Base-by-base conservation (phyloP, 37 sponge, comb jelly and placozoan genomes). In the Mnemiopsis leidyi region DNA sequence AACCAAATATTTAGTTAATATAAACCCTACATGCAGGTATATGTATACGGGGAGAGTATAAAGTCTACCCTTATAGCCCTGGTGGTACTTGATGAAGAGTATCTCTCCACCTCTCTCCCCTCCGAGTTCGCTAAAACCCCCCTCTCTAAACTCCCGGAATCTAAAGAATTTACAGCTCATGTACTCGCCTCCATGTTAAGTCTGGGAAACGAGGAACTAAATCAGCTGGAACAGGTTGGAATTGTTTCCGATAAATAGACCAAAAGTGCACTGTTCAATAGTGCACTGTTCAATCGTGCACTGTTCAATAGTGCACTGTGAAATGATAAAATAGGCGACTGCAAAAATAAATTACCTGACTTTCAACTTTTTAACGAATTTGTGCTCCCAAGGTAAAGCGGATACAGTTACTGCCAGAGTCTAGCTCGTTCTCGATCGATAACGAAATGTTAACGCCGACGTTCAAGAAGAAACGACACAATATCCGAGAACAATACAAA, bases 401-500 rank as follows among this genome's bases (percentile, higher is more conserved):
- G 48, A 85, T 85, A 23, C 38, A 85, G 61, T 28, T 85, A 5
- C 35, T 32, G 48, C 93, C 93, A 7, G 76, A 73, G 26, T 40
- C 61, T 3, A 1, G 29, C 16, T 24, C 38, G 7, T 93, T 93
- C 30, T 26, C 93, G 0, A 75, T 93, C 24, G 76, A 76, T 0
- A 73, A 93, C 67, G 76, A 39, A 13, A 23, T 93, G 76, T 48
- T 73, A 25, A 93, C 93, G 0, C 93, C 93, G 18, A 93, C 93
- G 0, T 75, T 93, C 68, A 93, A 93, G 79, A 93, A 85, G 61
- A 38, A 40, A 39, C 32, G 90, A 26, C 90, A 85, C 48, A 16
- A 20, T 13, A 85, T 85, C 48, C 21, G 26, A 3, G 61, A 85
- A 3, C 7, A 23, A 0, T 85, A 39, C 30, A 38, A 39, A 33